Percentiles rank a stretch among this genome's conserved stretches.
phyloP scores from a whole-genome alignment of 2,797 vertebrate species.

The Acomys russatus region DNA sequence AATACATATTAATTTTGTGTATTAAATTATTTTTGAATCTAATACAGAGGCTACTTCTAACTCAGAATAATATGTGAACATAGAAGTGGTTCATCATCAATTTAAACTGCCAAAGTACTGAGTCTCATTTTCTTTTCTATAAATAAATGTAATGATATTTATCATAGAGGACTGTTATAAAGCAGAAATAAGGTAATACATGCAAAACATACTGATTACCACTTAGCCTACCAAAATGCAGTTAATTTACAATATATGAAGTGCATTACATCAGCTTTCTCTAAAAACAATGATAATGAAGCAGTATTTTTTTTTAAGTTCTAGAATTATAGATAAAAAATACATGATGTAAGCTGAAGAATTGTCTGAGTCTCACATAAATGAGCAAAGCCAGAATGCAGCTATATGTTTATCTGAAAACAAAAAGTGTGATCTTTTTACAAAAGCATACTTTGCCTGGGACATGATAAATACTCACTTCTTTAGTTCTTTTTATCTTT shows the following conservation, averaged over 20 bases:
- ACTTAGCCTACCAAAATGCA: background rate
- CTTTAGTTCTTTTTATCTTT: background rate
- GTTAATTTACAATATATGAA: background rate
- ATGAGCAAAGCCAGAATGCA: background rate
- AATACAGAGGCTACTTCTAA: background rate
- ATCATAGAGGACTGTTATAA: conserved; percentile 6
- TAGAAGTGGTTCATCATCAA: conserved; percentile 8
- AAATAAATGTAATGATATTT: conserved; percentile 14
- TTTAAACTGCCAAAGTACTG: conserved; percentile 13
- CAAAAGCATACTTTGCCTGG: background rate
- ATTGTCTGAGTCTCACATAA: conserved; percentile 10
- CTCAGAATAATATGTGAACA: background rate
- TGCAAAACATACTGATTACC: background rate
- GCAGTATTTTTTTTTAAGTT: background rate
- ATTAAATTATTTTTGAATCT: conserved; percentile 50
- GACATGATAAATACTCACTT: background rate
- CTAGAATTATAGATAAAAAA: conserved; percentile 4
- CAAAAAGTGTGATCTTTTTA: background rate
- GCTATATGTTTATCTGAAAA: background rate
- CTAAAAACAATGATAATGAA: background rate
- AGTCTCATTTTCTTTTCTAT: conserved; percentile 21
- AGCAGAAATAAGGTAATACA: background rate
- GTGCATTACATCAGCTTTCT: background rate
- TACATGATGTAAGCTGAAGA: background rate
- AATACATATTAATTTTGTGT: conserved; percentile 1